Evolutionary conservation across 2,113 vertebrate species (phyloP).

Genomic region (Aphyosemion australe): DNA sequence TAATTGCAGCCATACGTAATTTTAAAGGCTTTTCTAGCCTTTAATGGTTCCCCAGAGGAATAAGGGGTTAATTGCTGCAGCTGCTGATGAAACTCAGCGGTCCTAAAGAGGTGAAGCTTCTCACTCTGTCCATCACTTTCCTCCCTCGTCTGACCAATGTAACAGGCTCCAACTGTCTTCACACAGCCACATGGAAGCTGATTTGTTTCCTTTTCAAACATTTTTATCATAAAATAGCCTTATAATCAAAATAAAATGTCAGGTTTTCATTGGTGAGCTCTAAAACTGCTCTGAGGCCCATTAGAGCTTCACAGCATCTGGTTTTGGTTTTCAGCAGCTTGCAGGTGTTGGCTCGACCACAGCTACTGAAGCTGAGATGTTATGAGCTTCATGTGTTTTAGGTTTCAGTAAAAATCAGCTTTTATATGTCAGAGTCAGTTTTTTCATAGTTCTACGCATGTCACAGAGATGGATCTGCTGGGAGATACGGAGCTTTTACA

Average conservation of each 20-base stretch:
- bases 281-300: background rate
- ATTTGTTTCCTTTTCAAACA: too few relatives aligned
- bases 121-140: conserved; percentile 42
- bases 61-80: conserved; percentile 83
- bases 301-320: background rate
- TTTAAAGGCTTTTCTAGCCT: conserved; percentile 79
- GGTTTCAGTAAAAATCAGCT: too few relatives aligned
- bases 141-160: conserved; percentile 28
- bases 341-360: too few relatives aligned
- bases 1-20: conserved; percentile 84
- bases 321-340: too few relatives aligned
- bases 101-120: conserved; percentile 59
- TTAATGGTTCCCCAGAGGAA: conserved; percentile 80
- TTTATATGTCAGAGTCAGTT: too few relatives aligned
- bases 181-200: too few relatives aligned
- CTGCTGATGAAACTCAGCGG: conserved; percentile 69
- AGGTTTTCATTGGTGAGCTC: background rate
- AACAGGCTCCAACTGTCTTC: background rate
- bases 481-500: too few relatives aligned
- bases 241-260: background rate
- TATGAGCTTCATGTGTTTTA: too few relatives aligned
- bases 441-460: too few relatives aligned
- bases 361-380: too few relatives aligned
- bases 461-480: too few relatives aligned
- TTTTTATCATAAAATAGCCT: background rate